A percentile compares a stretch with the other conserved stretches of the same genome.
phyloP scores from a whole-genome alignment of 2,797 vertebrate genomes.

The Eulemur albifrons region DNA sequence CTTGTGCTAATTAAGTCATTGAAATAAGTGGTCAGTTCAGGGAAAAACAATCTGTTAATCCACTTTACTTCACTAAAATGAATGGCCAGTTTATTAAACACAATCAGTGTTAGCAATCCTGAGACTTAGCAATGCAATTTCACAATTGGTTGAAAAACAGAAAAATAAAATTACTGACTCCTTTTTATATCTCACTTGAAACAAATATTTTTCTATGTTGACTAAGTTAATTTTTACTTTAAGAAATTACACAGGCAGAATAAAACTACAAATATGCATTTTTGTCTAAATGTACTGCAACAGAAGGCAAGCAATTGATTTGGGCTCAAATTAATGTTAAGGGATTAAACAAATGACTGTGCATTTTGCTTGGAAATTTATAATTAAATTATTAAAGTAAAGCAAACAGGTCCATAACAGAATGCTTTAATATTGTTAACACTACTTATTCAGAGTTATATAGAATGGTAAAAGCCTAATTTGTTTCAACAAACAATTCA shows the following conservation, averaged over 20 bases:
- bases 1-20: neutral
- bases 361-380: neutral
- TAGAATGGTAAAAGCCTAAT: constrained; percentile 10
- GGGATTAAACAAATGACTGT: neutral
- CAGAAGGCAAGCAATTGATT: neutral
- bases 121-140: neutral
- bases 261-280: neutral
- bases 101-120: neutral
- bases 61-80: neutral
- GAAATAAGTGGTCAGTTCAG: neutral
- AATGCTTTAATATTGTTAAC: constrained; percentile 41
- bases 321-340: constrained; percentile 15
- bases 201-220: neutral
- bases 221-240: neutral
- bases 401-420: neutral
- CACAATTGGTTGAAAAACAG: neutral
- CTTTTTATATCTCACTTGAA: neutral
- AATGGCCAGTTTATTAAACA: neutral
- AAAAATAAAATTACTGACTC: neutral
- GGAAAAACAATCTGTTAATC: neutral
- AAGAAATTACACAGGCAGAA: neutral
- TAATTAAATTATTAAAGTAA: neutral
- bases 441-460: constrained; percentile 27
- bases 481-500: constrained; percentile 49
- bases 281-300: neutral